Percentiles rank a stretch among this genome's conserved stretches.
phyloP scores from a whole-genome alignment of 2,888 invertebrate species.

The Meiosimyza platycephala region DNA sequence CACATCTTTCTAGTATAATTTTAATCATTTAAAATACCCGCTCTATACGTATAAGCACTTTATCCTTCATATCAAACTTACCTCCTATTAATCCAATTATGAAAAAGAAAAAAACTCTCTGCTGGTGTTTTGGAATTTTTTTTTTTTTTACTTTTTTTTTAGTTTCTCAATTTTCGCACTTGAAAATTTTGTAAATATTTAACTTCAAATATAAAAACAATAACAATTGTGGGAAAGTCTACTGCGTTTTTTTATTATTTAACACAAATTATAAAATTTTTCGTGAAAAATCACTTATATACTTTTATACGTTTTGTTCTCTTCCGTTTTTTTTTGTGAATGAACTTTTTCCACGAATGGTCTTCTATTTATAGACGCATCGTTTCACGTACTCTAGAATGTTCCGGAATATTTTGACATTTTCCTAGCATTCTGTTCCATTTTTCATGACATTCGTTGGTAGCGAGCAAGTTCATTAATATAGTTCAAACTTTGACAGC shows the following conservation, averaged over 20 bases:
- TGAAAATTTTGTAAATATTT: too few species aligned
- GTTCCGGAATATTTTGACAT: conserved; percentile 47
- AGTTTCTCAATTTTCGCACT: background rate
- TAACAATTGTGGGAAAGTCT: background rate
- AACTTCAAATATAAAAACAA: background rate
- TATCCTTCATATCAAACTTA: background rate
- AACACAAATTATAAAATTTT: background rate
- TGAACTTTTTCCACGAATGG: background rate
- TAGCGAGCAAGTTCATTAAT: too few species aligned
- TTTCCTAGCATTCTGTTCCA: conserved; percentile 30
- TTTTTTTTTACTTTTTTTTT: background rate
- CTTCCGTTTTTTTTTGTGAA: conserved; percentile 42
- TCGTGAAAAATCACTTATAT: background rate
- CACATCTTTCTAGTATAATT: too few species aligned
- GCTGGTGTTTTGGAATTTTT: background rate
- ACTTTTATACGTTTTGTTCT: conserved; percentile 25
- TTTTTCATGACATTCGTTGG: background rate
- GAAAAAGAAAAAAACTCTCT: background rate
- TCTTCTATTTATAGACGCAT: conserved; percentile 45
- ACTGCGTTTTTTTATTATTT: conserved; percentile 12
- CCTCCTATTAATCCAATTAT: conserved; percentile 13
- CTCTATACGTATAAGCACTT: too few species aligned
- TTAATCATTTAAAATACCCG: too few species aligned
- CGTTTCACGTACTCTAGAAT: conserved; percentile 46
- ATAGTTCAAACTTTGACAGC: too few species aligned